These are phyloP conservation scores for Hemitrygon akajei DNA, from an alignment of 2,797 vertebrate genomes.

Conservation along the genomic window DNA sequence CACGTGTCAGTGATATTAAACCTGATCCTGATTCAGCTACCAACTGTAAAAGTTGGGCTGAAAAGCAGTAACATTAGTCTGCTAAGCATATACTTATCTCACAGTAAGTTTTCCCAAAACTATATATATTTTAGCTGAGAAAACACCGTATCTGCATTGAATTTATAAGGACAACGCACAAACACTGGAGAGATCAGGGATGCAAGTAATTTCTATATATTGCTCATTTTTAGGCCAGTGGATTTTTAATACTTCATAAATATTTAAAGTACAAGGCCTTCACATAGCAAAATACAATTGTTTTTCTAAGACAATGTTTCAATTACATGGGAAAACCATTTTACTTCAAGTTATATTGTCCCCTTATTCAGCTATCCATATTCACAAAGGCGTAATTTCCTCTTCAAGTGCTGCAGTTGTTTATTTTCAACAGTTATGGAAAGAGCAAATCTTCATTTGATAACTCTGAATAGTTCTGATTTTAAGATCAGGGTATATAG, in stretches of 20 bases:
- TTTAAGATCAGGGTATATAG: conserved; percentile 11
- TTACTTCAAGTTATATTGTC: background rate
- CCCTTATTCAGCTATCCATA: background rate
- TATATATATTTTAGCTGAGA: background rate
- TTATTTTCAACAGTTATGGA: conserved; percentile 7
- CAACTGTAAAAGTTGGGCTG: background rate
- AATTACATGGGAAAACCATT: background rate
- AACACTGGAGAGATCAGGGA: background rate
- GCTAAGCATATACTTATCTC: background rate
- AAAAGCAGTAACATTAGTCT: background rate
- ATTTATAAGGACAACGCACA: background rate
- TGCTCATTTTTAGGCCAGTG: background rate
- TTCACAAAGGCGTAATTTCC: background rate
- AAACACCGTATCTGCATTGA: background rate
- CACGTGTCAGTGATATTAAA: no score
- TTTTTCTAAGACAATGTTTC: background rate
- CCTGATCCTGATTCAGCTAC: background rate
- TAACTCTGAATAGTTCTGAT: background rate
- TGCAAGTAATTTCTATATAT: background rate
- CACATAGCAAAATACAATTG: background rate
- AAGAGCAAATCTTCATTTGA: conserved; percentile 16
- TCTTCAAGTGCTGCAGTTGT: no score
- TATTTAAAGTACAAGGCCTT: background rate
- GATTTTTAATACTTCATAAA: background rate
- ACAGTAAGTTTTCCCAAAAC: background rate